phyloP scores from a whole-genome alignment of 2,888 invertebrate genomes.

The Steinernema scapterisci region DNA sequence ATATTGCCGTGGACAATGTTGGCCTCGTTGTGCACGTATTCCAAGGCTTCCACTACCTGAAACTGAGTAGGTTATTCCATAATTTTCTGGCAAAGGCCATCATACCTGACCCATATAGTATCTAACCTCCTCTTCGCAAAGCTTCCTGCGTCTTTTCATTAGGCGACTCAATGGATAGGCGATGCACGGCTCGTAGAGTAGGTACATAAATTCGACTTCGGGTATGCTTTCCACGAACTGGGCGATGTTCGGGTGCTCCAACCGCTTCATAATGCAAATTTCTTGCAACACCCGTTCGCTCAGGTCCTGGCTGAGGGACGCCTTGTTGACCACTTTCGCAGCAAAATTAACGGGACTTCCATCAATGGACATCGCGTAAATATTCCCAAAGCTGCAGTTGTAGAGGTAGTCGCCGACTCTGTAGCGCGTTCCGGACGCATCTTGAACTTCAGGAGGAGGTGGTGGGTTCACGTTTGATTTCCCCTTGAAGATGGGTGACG shows the following conservation, averaged over 20 bases:
- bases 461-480: no score
- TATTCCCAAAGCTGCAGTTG: constrained; percentile 4
- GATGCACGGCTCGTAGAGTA: constrained; percentile 1
- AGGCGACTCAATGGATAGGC: background rate
- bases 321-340: no score
- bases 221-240: background rate
- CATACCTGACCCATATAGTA: constrained; percentile 1
- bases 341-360: background rate
- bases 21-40: background rate
- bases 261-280: no score
- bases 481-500: no score
- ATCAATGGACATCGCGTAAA: background rate
- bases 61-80: background rate
- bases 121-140: background rate
- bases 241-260: background rate
- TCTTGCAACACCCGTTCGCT: no score
- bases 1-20: background rate
- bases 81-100: background rate
- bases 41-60: background rate
- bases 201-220: background rate
- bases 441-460: background rate
- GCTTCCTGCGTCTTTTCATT: background rate
- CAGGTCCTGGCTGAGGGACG: no score
- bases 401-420: background rate
- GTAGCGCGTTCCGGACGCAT: background rate